phyloP scores from a whole-genome alignment of 2,888 invertebrate genomes.

The Blastobasis adustella region DNA sequence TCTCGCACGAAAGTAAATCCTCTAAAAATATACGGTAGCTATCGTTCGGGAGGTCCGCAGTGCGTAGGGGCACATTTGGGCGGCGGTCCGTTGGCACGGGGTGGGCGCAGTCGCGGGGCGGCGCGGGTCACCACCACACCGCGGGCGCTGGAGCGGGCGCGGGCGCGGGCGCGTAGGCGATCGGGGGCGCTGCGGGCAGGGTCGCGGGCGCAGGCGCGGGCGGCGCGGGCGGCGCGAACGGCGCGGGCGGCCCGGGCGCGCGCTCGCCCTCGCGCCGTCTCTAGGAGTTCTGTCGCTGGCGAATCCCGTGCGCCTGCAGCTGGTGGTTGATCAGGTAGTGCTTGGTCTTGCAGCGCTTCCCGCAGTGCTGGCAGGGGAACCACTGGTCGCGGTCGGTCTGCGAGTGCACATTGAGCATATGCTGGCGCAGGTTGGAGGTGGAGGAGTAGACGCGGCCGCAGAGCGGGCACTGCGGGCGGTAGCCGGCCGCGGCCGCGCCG shows the following conservation, averaged over 20 bases:
- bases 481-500: constrained; percentile 61
- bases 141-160: neutral
- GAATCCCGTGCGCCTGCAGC: constrained; percentile 83
- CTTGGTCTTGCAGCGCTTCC: constrained; percentile 84
- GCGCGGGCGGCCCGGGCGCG: constrained; percentile 26
- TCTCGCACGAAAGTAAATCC: no score
- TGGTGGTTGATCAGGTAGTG: constrained; percentile 86
- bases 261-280: constrained; percentile 55
- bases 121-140: no score
- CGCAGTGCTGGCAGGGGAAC: constrained; percentile 83
- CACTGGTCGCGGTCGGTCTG: constrained; percentile 81
- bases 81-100: no score
- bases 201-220: constrained; percentile 81
- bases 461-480: constrained; percentile 80
- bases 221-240: constrained; percentile 72
- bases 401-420: constrained; percentile 84
- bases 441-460: constrained; percentile 83
- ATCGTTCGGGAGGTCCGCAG: constrained; percentile 12
- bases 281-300: constrained; percentile 78
- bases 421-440: constrained; percentile 83
- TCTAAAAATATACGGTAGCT: no score
- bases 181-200: constrained; percentile 91
- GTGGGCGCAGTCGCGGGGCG: no score
- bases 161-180: constrained; percentile 37
- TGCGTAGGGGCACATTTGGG: neutral